These are phyloP conservation scores for Alitta virens DNA, from an alignment of 2,888 invertebrate genomes.

Conservation along the genomic window DNA sequence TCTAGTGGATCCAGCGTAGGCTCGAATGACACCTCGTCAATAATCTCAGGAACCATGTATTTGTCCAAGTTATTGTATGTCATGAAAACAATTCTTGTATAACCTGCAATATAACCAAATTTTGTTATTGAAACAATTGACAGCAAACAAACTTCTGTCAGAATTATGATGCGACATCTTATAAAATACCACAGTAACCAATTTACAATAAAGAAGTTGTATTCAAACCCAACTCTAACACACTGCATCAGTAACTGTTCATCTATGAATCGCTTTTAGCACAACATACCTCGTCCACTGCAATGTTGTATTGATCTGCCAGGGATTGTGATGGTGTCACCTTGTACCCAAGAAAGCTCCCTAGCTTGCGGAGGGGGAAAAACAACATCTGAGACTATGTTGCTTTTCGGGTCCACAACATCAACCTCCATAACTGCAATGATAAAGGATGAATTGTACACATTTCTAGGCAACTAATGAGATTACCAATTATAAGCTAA, in stretches of 20 bases:
- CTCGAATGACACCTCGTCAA: background rate
- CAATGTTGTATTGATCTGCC: constrained; percentile 1
- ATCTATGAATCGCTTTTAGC: too few relatives aligned
- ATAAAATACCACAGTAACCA: too few relatives aligned
- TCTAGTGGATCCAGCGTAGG: background rate
- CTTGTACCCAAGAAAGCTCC: background rate
- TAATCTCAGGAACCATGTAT: constrained; percentile 31
- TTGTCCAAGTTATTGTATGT: constrained; percentile 43
- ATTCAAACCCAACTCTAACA: too few relatives aligned
- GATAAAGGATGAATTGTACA: too few relatives aligned
- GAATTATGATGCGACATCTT: too few relatives aligned
- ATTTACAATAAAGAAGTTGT: too few relatives aligned
- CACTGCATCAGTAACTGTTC: too few relatives aligned
- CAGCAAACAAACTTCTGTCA: too few relatives aligned
- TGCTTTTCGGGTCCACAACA: constrained; percentile 13
- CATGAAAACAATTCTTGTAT: constrained; percentile 45
- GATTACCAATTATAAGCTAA: too few relatives aligned
- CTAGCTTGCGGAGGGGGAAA: background rate
- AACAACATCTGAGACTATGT: background rate
- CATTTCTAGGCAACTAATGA: too few relatives aligned
- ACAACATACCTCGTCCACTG: too few relatives aligned
- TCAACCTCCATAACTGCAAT: constrained; percentile 19
- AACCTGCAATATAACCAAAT: constrained; percentile 29
- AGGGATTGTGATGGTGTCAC: constrained; percentile 20
- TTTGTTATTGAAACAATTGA: background rate